phyloP scores from a whole-genome alignment of 2,797 vertebrate species.

The Hydrophis major region DNA sequence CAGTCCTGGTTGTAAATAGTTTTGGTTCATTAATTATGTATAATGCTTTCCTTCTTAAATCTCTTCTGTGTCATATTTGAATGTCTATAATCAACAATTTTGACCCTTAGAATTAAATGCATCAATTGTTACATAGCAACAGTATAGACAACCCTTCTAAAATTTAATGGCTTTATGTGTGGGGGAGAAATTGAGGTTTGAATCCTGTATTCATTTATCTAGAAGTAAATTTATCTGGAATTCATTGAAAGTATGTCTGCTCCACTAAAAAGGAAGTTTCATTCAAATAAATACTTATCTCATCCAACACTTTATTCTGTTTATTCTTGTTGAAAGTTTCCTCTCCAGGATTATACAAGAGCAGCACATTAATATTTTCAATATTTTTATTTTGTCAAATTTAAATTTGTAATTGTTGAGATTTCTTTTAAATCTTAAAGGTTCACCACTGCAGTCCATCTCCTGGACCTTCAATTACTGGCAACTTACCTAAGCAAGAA shows the following conservation, averaged over 20 bases:
- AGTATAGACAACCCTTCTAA: background rate
- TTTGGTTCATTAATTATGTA: background rate
- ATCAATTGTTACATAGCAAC: background rate
- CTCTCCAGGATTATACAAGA: background rate
- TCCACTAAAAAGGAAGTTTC: background rate
- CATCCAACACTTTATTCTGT: background rate
- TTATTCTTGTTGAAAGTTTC: background rate
- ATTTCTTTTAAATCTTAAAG: conserved; percentile 1
- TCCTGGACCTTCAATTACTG: background rate
- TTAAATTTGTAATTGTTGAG: background rate
- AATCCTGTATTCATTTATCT: background rate
- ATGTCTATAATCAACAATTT: background rate
- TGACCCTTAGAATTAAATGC: background rate
- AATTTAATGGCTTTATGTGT: background rate
- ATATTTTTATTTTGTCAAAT: background rate
- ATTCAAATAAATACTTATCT: background rate
- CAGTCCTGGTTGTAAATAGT: background rate
- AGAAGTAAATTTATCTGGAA: background rate
- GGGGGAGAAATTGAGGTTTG: background rate
- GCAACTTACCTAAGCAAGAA: background rate
- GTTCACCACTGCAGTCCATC: background rate
- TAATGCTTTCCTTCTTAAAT: background rate
- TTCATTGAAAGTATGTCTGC: background rate
- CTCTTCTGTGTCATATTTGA: background rate
- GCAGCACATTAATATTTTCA: background rate